These are phyloP conservation scores for Lutjanus argentimaculatus DNA, from an alignment of 2,797 vertebrate genomes.

Conservation along the genomic window DNA sequence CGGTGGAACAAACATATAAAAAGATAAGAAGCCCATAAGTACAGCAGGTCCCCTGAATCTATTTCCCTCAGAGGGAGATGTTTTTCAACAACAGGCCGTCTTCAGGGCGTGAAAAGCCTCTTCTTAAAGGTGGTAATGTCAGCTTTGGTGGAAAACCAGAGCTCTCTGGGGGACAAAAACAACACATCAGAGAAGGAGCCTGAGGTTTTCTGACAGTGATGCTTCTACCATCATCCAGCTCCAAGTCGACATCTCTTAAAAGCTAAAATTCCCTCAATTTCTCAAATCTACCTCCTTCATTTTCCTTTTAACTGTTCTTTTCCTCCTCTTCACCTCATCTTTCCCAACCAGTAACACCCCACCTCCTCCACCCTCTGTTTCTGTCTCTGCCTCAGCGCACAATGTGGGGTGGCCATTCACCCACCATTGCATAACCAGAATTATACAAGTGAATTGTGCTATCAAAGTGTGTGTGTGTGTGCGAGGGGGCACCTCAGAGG, in stretches of 20 bases:
- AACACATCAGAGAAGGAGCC: constrained; percentile 5
- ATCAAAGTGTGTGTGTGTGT: constrained; percentile 59
- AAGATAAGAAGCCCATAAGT: background rate
- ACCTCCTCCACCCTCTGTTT: background rate
- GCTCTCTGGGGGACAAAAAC: constrained; percentile 10
- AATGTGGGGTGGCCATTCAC: constrained; percentile 76
- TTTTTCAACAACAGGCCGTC: background rate
- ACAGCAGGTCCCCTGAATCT: background rate
- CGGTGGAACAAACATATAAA: constrained; percentile 24
- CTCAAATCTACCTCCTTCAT: background rate
- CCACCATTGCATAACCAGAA: constrained; percentile 81
- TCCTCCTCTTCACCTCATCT: constrained; percentile 38
- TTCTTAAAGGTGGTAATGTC: constrained; percentile 4
- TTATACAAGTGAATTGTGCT: constrained; percentile 80
- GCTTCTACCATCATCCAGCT: background rate
- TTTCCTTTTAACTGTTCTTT: constrained; percentile 26
- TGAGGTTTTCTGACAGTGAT: background rate
- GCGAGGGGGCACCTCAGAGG: constrained; percentile 63
- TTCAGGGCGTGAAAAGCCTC: constrained; percentile 31
- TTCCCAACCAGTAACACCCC: constrained; percentile 13
- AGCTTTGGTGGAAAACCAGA: background rate
- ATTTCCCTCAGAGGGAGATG: constrained; percentile 10
- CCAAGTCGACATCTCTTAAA: background rate
- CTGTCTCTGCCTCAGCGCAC: constrained; percentile 72
- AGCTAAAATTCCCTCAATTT: constrained; percentile 1